Base-by-base conservation (phyloP, 2,888 invertebrate genomes). In the Campoplex nolae region DNA sequence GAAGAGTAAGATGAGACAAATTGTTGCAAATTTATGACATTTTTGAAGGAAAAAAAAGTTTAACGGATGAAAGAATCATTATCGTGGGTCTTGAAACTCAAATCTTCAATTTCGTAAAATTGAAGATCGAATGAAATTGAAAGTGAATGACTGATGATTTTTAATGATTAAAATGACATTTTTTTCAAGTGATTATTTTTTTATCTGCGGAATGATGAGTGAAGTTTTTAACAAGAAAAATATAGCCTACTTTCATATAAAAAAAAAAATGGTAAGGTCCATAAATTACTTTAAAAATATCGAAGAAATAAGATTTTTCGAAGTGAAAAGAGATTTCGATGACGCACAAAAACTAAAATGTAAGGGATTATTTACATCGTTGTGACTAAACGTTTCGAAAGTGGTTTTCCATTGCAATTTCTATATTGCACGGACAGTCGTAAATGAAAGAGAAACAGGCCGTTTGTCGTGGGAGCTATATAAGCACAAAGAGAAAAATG, bases 401-500 rank as follows among this genome's bases (percentile, higher is more conserved):
- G 79, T 83, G 79, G 71, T 62, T 62, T 76, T 56, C 70, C 71
- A 68, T 83, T 67, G 75, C 51, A 48, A 73, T 71, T 75, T 65
- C 56, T 75, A 58, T 71, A 80, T 86, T 71, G 75, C 75, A 74
- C 38, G 51, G 56, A 45, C 28, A 32, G 71, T 80, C 83, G 86
- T 73, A 83, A 77, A 84, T 68, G 77, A 76, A 84, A 83, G 79
- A 68, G 76, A 80, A 83, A 80, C 71, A 77, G 79, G 83, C 51
- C 80, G 86, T 86, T 81, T 82, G 70, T 83, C 83, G 73, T 51
- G 38, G 48, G 35, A 77, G 80, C 65, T 83, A 73, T 84, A 81
- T 84, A 76, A 78, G 81, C 73, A n/a, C 70, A 58, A 73, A 67
- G 28, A 56, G 79, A 80, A 80, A 84, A 88, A 84, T 80, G 62